A percentile compares a stretch with the other conserved stretches of the same genome.
Conservation (phyloP, 2,888 invertebrate species). For the Polyommatus iphigenia region DNA sequence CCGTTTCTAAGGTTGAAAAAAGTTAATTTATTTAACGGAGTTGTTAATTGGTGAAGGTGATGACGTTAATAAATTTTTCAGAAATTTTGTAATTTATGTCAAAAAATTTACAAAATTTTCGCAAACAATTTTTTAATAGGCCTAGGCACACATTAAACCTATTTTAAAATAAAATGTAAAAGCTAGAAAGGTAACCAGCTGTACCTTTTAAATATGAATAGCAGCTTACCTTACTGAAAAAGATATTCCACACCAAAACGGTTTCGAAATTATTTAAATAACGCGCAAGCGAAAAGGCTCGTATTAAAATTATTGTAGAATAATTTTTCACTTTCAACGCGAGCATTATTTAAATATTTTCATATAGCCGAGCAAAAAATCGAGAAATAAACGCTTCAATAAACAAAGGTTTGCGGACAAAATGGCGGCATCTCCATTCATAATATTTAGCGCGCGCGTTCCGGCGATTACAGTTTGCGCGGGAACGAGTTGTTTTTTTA, state of each 20-base stretch:
- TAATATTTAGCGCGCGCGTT: slow-evolving; percentile 58
- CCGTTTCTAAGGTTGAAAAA: not conserved
- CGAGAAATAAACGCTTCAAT: slow-evolving; percentile 27
- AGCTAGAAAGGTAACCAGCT: too few species aligned
- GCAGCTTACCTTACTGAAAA: not conserved
- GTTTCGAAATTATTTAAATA: not conserved
- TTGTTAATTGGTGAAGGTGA: too few species aligned
- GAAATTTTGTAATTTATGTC: too few species aligned
- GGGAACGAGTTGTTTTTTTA: slow-evolving; percentile 60
- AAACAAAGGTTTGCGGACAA: slow-evolving; percentile 46
- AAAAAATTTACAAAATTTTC: too few species aligned
- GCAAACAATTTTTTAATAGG: too few species aligned
- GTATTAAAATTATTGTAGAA: not conserved
- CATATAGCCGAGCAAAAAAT: slow-evolving; percentile 20
- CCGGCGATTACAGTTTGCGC: slow-evolving; percentile 63
- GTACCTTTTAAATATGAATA: too few species aligned
- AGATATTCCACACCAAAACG: not conserved
- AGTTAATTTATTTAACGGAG: too few species aligned
- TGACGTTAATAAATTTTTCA: too few species aligned
- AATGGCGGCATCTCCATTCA: slow-evolving; percentile 63
- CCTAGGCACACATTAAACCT: too few species aligned
- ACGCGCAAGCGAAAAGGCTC: not conserved
- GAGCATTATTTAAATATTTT: slow-evolving; percentile 18
- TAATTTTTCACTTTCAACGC: not conserved
- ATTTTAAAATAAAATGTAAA: too few species aligned